Conservation (phyloP, 2,888 invertebrate genomes). For the Glyphotaelius pellucidus region DNA sequence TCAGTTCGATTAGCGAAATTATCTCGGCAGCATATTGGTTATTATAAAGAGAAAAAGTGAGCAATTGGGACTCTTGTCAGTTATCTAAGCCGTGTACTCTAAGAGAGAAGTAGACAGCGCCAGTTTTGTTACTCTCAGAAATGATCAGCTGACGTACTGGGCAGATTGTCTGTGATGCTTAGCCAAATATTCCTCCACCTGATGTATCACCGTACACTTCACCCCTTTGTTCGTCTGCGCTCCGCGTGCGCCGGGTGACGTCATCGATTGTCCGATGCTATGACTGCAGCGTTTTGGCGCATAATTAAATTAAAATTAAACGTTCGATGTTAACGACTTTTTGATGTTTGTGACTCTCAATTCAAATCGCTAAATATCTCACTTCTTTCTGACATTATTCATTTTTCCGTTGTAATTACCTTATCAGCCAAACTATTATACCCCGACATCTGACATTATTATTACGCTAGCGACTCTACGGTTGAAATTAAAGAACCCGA, state of each 20-base stretch:
- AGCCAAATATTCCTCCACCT: conserved; percentile 25
- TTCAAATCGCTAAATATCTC: no score
- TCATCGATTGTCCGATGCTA: conserved; percentile 3
- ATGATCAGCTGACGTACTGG: neutral
- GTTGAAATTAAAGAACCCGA: no score
- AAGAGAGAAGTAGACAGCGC: neutral
- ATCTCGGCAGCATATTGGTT: no score
- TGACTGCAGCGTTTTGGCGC: conserved; percentile 7
- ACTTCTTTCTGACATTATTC: no score
- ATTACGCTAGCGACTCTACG: no score
- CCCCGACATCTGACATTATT: no score
- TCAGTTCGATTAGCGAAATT: no score
- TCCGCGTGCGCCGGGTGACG: neutral
- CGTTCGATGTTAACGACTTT: neutral
- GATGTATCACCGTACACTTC: neutral
- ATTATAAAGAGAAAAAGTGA: neutral
- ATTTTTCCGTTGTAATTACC: neutral
- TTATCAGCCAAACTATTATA: neutral
- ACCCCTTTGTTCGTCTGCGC: neutral
- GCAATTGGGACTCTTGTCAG: neutral
- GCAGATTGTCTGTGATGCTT: conserved; percentile 9
- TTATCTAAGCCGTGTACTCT: neutral
- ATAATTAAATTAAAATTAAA: neutral
- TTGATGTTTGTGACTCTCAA: neutral
- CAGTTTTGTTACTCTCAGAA: neutral